Evolutionary conservation across 2,113 vertebrate species (phyloP), one percentile per base, ranked within the genome.

Genomic region (Menidia beryllina): DNA sequence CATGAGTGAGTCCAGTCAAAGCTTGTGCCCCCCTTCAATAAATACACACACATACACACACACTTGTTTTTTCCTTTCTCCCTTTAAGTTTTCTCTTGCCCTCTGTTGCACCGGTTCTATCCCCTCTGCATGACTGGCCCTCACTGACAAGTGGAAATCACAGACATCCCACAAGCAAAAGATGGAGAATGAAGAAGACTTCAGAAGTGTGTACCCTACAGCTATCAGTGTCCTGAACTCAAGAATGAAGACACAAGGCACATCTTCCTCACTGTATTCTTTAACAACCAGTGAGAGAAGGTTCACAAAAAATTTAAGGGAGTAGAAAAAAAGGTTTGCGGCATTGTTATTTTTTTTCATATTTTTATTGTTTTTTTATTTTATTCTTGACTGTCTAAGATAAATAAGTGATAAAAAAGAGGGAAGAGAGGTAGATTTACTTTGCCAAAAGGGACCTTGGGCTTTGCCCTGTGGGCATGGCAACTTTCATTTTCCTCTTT

Each of bases 1-100:
- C 85, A 80, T 87, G 88, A 91, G 83, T 88, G 88, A 92, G 88
- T 90, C 88, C 73, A 83, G 88, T 88, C 89, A 88, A 92, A 89
- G 81, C 75, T 66, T 65, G 71, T 55, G 58, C 47, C 72, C 85
- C 54, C 72, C 49, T n/a, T 58, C 60, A 56, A 52, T 39, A n/a
- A n/a, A n/a, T n/a, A n/a, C n/a, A n/a, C n/a, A n/a, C n/a, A 54
- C 67, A 34, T 43, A 64, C 52, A 56, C 47, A 76, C 67, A 55
- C 57, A 65, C 49, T 75, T 66, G 27, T 75, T 69, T 72, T n/a
- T 65, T 61, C 14, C 34, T 56, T 50, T 56, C 57, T 80, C 36
- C 77, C 81, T 86, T 86, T 83, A 84, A 85, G 78, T 84, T 86
- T 78, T 76, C 50, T 81, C 69, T 67, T 60, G 87, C 75, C 64